Conservation (phyloP, 2,113 vertebrate genomes). For the Bos javanicus region DNA sequence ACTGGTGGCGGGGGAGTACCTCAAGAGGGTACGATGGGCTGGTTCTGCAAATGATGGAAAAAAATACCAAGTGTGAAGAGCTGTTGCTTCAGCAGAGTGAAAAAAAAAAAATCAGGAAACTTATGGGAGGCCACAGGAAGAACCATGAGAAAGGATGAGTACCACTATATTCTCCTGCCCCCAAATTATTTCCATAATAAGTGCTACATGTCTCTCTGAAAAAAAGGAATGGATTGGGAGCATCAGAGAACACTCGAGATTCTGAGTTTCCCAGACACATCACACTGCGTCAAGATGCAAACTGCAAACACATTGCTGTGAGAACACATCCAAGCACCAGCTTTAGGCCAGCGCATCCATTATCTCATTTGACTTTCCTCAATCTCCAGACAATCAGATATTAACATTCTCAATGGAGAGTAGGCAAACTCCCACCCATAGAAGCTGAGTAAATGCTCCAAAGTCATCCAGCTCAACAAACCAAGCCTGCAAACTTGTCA, state of each 20-base stretch:
- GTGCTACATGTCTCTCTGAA: not conserved
- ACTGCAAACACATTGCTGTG: not conserved
- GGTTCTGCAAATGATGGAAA: not conserved
- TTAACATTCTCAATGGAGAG: not conserved
- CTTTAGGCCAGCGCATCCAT: not conserved
- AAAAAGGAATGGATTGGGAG: not conserved
- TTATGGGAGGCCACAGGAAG: not conserved
- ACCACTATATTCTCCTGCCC: not conserved
- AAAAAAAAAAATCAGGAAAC: not conserved
- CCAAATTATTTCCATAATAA: not conserved
- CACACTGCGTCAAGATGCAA: not conserved
- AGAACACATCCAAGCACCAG: not conserved
- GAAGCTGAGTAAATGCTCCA: not conserved
- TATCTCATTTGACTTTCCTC: not conserved
- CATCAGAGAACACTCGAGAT: not conserved
- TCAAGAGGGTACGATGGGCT: fast-evolving
- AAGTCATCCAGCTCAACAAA: not conserved
- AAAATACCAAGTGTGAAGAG: not conserved
- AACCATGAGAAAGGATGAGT: not conserved
- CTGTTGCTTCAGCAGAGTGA: not conserved
- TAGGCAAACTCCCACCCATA: not conserved
- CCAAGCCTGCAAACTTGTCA: not conserved
- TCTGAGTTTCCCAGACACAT: not conserved
- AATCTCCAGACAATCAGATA: not conserved
- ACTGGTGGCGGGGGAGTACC: not conserved